Evolutionary conservation across 2,888 invertebrate genomes (phyloP).

Genomic region (Hydriomena furcata): DNA sequence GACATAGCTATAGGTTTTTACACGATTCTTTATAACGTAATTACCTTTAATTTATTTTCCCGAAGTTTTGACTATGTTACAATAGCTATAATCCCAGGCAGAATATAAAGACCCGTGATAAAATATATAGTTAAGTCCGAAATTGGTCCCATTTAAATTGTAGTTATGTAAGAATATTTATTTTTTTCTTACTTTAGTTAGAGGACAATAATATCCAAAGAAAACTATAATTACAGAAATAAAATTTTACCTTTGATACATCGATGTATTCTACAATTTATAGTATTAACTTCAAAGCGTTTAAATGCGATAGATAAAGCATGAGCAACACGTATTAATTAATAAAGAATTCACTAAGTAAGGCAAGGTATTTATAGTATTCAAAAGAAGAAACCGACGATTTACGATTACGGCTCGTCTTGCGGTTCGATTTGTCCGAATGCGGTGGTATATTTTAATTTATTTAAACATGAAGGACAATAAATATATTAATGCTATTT

Average conservation of each 20-base stretch:
- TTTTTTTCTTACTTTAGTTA: too few species aligned
- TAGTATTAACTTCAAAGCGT: constrained; percentile 20
- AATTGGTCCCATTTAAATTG: too few species aligned
- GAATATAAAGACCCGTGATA: too few species aligned
- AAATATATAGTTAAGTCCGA: too few species aligned
- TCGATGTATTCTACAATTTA: constrained; percentile 12
- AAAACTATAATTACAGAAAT: background rate
- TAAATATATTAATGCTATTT: too few species aligned
- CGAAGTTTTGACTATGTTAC: too few species aligned
- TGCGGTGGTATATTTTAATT: background rate
- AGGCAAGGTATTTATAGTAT: constrained; percentile 18
- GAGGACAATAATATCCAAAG: too few species aligned
- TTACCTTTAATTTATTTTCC: too few species aligned
- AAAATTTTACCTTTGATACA: constrained; percentile 1
- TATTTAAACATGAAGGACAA: background rate
- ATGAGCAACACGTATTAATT: constrained; percentile 26
- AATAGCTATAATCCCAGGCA: too few species aligned
- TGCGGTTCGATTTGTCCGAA: constrained; percentile 2
- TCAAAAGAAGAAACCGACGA: constrained; percentile 1
- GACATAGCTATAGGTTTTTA: too few species aligned
- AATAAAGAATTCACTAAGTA: constrained; percentile 27
- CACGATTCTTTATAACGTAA: too few species aligned
- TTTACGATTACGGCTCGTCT: background rate
- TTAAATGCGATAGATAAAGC: constrained; percentile 11
- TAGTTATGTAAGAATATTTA: too few species aligned